Evolutionary conservation across 2,888 invertebrate genomes (phyloP).

Genomic region (Willowsia nigromaculata): DNA sequence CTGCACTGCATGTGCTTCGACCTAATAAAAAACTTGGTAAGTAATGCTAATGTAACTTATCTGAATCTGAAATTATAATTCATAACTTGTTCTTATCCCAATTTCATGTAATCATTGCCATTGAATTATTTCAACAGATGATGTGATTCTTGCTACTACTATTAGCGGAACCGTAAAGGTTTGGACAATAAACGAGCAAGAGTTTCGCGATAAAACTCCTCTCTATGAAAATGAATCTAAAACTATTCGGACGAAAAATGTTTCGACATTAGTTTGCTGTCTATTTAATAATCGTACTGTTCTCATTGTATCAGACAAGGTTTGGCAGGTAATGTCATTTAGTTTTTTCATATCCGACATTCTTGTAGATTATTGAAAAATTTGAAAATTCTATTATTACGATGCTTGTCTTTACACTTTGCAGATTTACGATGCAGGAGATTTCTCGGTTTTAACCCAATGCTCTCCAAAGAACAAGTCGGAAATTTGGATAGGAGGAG

Average conservation of each 20-base stretch:
- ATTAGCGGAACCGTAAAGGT: conserved; percentile 98
- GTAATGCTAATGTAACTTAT: no score
- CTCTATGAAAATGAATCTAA: conserved; percentile 98
- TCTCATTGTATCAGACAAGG: conserved; percentile 96
- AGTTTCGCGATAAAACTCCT: conserved; percentile 90
- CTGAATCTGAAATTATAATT: no score
- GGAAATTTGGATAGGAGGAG: conserved; percentile 97
- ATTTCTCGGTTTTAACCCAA: conserved; percentile 96
- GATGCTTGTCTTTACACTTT: no score
- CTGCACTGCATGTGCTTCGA: conserved; percentile 92
- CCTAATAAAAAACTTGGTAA: conserved; percentile 86
- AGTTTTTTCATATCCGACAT: background rate
- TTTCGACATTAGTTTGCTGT: conserved; percentile 95
- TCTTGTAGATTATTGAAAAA: background rate
- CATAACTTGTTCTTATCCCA: no score
- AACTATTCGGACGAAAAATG: conserved; percentile 96
- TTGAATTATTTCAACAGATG: no score
- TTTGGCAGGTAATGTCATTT: conserved; percentile 89
- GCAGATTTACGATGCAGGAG: conserved; percentile 90
- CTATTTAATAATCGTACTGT: conserved; percentile 97
- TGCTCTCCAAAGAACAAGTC: conserved; percentile 90
- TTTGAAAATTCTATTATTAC: conserved; percentile 24
- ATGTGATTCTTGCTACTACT: conserved; percentile 96
- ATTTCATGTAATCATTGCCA: no score
- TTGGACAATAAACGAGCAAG: conserved; percentile 95